Conservation (phyloP, 2,888 invertebrate species). For the Athalia circularis region DNA sequence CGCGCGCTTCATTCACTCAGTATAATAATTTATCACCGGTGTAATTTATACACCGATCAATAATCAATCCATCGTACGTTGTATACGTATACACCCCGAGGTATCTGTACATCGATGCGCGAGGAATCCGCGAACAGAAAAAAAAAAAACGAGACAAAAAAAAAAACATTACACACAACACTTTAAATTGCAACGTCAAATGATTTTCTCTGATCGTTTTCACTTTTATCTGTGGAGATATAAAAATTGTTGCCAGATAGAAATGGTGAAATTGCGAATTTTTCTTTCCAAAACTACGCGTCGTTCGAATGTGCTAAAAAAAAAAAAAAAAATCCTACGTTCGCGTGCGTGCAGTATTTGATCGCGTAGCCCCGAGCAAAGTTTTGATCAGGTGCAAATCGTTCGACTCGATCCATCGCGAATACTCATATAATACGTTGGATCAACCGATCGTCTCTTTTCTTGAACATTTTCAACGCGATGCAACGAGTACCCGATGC, state of each 20-base stretch:
- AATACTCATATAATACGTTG: slow-evolving; percentile 17
- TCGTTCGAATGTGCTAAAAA: not conserved
- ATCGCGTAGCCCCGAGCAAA: slow-evolving; percentile 64
- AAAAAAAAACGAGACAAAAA: not conserved
- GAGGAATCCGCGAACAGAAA: not conserved
- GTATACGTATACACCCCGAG: not conserved
- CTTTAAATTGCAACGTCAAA: not conserved
- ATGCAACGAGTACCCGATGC: too few relatives aligned
- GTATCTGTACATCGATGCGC: too few relatives aligned
- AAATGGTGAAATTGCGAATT: too few relatives aligned
- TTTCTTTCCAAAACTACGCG: not conserved
- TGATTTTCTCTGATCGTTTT: not conserved
- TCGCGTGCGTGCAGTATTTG: slow-evolving; percentile 65
- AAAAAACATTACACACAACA: not conserved
- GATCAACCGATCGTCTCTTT: not conserved
- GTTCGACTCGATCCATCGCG: slow-evolving; percentile 5
- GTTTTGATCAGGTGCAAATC: slow-evolving; percentile 60
- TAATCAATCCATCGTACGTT: slow-evolving; percentile 27
- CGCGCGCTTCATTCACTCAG: not conserved
- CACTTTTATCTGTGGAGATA: not conserved
- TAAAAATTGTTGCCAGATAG: too few relatives aligned
- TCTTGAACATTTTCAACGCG: too few relatives aligned
- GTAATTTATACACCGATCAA: slow-evolving; percentile 1
- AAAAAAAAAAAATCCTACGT: slow-evolving; percentile 1
- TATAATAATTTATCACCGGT: slow-evolving; percentile 21